phyloP scores from a whole-genome alignment of 2,888 invertebrate species.

The Deilephila porcellus region DNA sequence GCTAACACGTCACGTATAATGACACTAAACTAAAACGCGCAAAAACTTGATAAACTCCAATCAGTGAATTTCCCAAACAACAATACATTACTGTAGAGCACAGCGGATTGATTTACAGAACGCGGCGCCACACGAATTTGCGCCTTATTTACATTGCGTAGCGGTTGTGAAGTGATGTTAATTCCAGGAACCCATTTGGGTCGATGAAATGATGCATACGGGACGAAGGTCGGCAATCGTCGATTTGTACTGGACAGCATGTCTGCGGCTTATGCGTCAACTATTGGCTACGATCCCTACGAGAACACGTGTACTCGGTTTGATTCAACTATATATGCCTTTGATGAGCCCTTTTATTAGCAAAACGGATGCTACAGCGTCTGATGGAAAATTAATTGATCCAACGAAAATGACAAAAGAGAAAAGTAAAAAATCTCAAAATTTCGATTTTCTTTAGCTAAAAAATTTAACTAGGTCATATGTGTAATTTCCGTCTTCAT shows the following conservation, averaged over 20 bases:
- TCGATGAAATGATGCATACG: slow-evolving; percentile 23
- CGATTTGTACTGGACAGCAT: slow-evolving; percentile 11
- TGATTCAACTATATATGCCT: neutral
- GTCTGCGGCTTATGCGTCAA: slow-evolving; percentile 15
- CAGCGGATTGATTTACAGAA: slow-evolving; percentile 2
- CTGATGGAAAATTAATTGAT: neutral
- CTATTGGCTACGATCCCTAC: slow-evolving; percentile 15
- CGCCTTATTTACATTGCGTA: slow-evolving; percentile 15
- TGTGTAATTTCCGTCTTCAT: too few relatives aligned
- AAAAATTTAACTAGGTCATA: too few relatives aligned
- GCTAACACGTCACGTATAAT: neutral
- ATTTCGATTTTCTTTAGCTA: too few relatives aligned
- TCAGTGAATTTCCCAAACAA: slow-evolving; percentile 10
- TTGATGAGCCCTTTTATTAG: neutral
- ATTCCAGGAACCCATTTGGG: slow-evolving; percentile 30
- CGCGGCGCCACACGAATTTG: neutral
- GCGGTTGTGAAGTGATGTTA: slow-evolving; percentile 19
- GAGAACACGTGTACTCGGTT: neutral
- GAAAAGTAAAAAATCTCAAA: too few relatives aligned
- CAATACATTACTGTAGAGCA: neutral
- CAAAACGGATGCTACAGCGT: neutral
- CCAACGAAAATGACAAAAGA: too few relatives aligned
- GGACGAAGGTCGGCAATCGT: slow-evolving; percentile 25
- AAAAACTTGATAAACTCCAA: neutral
- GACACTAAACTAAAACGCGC: neutral